These are phyloP conservation scores for Myzus persicae DNA, from an alignment of 1,140 invertebrate species.

Conservation along the genomic window DNA sequence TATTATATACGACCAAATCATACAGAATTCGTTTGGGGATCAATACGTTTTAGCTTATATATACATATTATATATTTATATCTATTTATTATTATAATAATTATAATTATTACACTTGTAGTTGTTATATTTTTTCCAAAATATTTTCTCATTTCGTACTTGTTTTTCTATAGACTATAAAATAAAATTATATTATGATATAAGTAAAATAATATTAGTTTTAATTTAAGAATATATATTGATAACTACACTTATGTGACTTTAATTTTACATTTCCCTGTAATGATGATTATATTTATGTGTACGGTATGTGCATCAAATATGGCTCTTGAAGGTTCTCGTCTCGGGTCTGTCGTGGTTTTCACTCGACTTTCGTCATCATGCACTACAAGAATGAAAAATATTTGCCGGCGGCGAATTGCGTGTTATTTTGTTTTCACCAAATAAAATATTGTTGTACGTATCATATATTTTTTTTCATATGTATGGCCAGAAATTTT, in stretches of 20 bases:
- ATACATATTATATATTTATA: background rate
- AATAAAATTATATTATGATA: background rate
- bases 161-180: conserved; percentile 14
- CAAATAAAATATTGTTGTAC: background rate
- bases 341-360: background rate
- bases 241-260: background rate
- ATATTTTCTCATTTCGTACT: conserved; percentile 12
- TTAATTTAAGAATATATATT: conserved; percentile 29
- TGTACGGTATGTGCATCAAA: background rate
- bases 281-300: background rate
- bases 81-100: background rate
- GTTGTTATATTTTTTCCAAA: background rate
- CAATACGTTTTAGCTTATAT: conserved; percentile 31
- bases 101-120: background rate
- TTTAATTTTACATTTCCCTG: background rate
- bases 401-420: background rate
- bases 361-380: background rate
- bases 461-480: background rate
- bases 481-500: background rate
- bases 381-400: background rate
- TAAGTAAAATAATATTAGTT: background rate
- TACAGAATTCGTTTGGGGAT: conserved; percentile 34
- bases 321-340: background rate
- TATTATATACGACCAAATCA: conserved; percentile 27
- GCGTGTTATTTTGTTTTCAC: background rate